Evolutionary conservation across 2,113 vertebrate species (phyloP).

Genomic region (Uropsilus gracilis): DNA sequence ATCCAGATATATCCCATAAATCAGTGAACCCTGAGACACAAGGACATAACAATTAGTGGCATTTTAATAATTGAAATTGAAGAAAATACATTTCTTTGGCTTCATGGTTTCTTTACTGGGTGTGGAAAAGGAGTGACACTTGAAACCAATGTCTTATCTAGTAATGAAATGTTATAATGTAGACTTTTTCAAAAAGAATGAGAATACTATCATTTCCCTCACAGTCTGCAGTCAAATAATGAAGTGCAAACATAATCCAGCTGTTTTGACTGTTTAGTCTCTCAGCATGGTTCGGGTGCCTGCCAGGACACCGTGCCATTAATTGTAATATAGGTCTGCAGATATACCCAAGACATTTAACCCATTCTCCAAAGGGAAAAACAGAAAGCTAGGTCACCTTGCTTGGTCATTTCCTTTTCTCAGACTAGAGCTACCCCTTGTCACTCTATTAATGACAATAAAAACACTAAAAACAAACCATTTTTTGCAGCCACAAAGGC

Average conservation of each 20-base stretch:
- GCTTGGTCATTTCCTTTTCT: neutral
- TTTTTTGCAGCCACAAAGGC: neutral
- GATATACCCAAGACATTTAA: conserved; percentile 4
- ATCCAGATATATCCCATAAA: neutral
- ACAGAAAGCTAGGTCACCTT: neutral
- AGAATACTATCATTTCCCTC: conserved; percentile 39
- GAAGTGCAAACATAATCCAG: conserved; percentile 17
- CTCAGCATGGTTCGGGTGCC: neutral
- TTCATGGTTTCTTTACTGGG: neutral
- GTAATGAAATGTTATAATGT: neutral
- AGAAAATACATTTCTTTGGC: conserved; percentile 16
- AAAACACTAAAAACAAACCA: neutral
- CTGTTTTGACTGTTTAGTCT: conserved; percentile 26
- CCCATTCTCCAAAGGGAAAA: neutral
- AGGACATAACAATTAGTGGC: neutral
- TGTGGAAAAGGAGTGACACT: neutral
- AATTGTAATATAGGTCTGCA: neutral
- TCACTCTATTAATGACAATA: neutral
- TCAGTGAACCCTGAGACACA: neutral
- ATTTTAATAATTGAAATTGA: neutral
- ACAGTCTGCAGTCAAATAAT: conserved; percentile 48
- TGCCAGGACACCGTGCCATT: conserved; percentile 27
- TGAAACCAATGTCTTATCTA: neutral
- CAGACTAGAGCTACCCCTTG: neutral
- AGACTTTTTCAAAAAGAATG: conserved; percentile 20